Conservation (phyloP, 2,113 vertebrate species). For the Athene noctua region DNA sequence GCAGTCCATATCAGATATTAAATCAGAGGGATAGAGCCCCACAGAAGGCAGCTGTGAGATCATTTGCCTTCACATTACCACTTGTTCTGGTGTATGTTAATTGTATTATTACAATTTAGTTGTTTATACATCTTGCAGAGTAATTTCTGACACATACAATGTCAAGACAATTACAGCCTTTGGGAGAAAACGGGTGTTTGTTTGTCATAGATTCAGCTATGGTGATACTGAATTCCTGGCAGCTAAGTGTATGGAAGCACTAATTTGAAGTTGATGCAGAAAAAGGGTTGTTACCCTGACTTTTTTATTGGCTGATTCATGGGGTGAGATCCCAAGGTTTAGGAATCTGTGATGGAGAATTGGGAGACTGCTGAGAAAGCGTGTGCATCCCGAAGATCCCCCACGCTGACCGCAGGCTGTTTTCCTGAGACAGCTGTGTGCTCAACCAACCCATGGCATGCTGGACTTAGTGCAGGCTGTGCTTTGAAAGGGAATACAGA, state of each 20-base stretch:
- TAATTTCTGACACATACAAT: background rate
- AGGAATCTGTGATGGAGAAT: background rate
- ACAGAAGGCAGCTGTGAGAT: background rate
- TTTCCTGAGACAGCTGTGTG: background rate
- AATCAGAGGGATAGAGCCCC: background rate
- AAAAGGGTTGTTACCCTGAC: background rate
- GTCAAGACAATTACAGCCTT: background rate
- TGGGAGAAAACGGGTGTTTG: background rate
- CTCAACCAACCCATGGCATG: background rate
- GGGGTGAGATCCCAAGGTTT: background rate
- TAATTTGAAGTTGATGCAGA: background rate
- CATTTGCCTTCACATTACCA: background rate
- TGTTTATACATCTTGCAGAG: background rate
- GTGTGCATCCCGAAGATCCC: background rate
- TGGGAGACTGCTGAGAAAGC: background rate
- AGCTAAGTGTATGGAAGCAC: background rate
- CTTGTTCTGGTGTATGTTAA: background rate
- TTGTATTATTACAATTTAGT: background rate
- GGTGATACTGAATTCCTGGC: background rate
- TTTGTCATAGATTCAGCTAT: background rate
- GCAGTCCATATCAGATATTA: background rate
- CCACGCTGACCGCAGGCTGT: background rate
- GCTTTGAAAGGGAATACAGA: background rate
- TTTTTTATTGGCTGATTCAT: background rate
- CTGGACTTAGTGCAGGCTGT: background rate